These are phyloP conservation scores for Noctua comes DNA, from an alignment of 2,888 invertebrate genomes.

Conservation along the genomic window DNA sequence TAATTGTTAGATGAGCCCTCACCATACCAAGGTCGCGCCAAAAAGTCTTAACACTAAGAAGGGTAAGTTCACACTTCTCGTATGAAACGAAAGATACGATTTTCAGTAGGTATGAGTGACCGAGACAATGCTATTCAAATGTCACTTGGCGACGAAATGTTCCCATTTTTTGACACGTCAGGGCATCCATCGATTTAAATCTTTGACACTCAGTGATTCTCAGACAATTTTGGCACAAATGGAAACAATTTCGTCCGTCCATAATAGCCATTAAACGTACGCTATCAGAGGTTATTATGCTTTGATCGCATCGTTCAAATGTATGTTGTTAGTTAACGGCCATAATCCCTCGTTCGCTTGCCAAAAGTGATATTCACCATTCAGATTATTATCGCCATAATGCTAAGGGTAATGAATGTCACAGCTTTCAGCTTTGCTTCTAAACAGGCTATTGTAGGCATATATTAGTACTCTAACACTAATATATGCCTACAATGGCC, in stretches of 20 bases:
- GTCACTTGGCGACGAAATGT: not conserved
- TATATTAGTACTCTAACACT: too few relatives aligned
- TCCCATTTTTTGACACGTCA: not conserved
- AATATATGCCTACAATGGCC: not conserved
- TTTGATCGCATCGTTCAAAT: conserved; percentile 52
- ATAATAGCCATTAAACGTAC: conserved; percentile 18
- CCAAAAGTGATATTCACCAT: conserved; percentile 50
- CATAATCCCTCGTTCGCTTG: conserved; percentile 41
- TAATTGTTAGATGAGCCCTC: too few relatives aligned
- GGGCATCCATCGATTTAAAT: not conserved
- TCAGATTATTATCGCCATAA: conserved; percentile 27
- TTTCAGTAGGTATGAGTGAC: not conserved
- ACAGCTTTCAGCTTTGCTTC: too few relatives aligned
- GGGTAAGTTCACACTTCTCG: too few relatives aligned
- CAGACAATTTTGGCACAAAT: conserved; percentile 29
- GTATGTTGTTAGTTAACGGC: conserved; percentile 37
- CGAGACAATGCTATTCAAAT: not conserved
- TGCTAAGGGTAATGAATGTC: conserved; percentile 31
- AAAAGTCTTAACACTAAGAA: too few relatives aligned
- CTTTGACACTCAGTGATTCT: not conserved
- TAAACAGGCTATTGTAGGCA: too few relatives aligned
- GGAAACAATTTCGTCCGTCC: conserved; percentile 1
- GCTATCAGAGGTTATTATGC: conserved; percentile 37
- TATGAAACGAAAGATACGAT: too few relatives aligned
- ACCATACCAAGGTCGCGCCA: too few relatives aligned